Evolutionary conservation across 2,888 invertebrate genomes (phyloP).

Genomic region (Cryptophagus acutangulus): DNA sequence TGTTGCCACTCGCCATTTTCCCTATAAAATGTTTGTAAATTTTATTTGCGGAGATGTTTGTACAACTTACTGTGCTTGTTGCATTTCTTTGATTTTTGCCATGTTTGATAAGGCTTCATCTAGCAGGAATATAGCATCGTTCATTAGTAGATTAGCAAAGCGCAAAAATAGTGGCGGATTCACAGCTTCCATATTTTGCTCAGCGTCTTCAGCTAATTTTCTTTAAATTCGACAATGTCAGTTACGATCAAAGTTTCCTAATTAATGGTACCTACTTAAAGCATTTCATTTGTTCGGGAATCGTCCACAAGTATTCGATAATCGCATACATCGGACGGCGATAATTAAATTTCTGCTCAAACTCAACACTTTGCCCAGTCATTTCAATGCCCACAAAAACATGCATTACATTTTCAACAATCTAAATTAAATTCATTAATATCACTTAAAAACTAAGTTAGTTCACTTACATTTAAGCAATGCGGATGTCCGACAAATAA

Average conservation of each 20-base stretch:
- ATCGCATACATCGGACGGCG: conserved; percentile 91
- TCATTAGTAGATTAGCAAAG: conserved; percentile 94
- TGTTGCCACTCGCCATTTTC: conserved; percentile 71
- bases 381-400: conserved; percentile 98
- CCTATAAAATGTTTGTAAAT: conserved; percentile 42
- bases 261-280: conserved; percentile 59
- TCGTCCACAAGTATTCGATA: conserved; percentile 86
- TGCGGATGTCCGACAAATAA: conserved; percentile 75
- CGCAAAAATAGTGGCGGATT: conserved; percentile 88
- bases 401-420: conserved; percentile 74
- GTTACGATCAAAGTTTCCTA: no score
- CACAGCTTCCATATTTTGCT: conserved; percentile 82
- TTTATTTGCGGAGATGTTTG: not conserved
- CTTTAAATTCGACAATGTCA: conserved; percentile 48
- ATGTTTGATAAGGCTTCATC: conserved; percentile 89
- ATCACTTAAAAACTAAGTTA: not conserved
- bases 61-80: conserved; percentile 61
- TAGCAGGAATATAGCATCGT: conserved; percentile 92
- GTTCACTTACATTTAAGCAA: conserved; percentile 54
- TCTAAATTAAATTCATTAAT: conserved; percentile 45
- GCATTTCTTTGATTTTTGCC: conserved; percentile 79
- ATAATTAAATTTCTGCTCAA: conserved; percentile 96
- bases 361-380: conserved; percentile 93
- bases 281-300: conserved; percentile 69
- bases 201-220: conserved; percentile 73